Conservation (phyloP, 2,888 invertebrate genomes). For the Nomada hirtipes region DNA sequence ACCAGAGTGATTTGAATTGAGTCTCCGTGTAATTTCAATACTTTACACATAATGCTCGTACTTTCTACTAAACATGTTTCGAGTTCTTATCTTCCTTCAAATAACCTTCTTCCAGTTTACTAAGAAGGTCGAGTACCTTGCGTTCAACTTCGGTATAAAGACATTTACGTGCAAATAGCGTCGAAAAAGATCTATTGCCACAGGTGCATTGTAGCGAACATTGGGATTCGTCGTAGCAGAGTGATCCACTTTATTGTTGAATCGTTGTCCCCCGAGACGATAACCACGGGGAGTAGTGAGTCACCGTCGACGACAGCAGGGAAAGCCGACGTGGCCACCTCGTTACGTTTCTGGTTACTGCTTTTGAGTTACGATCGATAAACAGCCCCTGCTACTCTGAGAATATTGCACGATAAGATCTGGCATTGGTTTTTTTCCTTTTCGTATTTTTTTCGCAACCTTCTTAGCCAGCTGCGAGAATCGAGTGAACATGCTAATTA, state of each 20-base stretch:
- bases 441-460: neutral
- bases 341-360: slow-evolving; percentile 56
- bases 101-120: no score
- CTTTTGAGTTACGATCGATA: slow-evolving; percentile 62
- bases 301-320: slow-evolving; percentile 56
- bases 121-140: neutral
- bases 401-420: slow-evolving; percentile 36
- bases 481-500: slow-evolving; percentile 25
- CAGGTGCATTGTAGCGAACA: neutral
- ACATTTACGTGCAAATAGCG: neutral
- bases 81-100: no score
- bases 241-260: slow-evolving; percentile 46
- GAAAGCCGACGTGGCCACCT: slow-evolving; percentile 53
- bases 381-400: slow-evolving; percentile 24
- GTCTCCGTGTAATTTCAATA: neutral
- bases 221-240: neutral
- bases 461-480: slow-evolving; percentile 14
- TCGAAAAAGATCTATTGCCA: neutral
- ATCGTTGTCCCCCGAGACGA: slow-evolving; percentile 57
- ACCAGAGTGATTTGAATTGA: neutral
- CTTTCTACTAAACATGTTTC: neutral
- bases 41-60: neutral
- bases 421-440: slow-evolving; percentile 11
- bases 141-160: neutral
- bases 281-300: slow-evolving; percentile 58